Base-by-base conservation (phyloP, 2,888 invertebrate genomes). In the Habroteleia sp. region DNA sequence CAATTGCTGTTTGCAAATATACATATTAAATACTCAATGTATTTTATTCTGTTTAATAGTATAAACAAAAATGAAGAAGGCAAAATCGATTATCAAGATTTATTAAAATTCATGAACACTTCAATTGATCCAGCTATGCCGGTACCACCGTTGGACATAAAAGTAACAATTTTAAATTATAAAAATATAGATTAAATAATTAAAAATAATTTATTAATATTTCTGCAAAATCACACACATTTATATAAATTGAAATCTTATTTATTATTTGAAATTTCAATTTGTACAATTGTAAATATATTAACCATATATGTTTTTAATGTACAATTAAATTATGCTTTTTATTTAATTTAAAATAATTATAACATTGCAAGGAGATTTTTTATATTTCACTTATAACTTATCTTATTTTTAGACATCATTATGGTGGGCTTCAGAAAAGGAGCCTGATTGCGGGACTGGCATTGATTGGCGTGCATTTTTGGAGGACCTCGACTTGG, bases 51-150 rank as follows among this genome's bases (percentile, higher is more conserved):
- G n/a, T n/a, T n/a, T n/a, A n/a, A n/a, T n/a, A 93, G 93, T 14
- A 86, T 94, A 39, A 88, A 90, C n/a, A 92, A 91, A 79, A 93
- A 94, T 76, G 91, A 92, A 0, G 88, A 92, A 13, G 92, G 92
- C 60, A 91, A 92, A 79, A 89, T 95, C 27, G 90, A 91, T 56
- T 93, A 93, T 71, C 90, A 92, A 1, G 94, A 95, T 83, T 89
- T 96, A 58, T 85, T 96, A 80, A 85, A 90, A 31, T 95, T 95
- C 83, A 86, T 96, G 63, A 93, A 96, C 85, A 92, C 93, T 81
- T 91, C 91, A 82, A 90, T 91, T 6, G 89, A 90, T 79, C 91
- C 91, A 1, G 84, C 89, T 58, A 80, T 89, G 14, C 91, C 90
- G 31, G 87, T 89, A 2, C 81, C 85, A 66, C 92, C 91, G 4